phyloP scores from a whole-genome alignment of 2,888 invertebrate species.

The Linnaemya tessellans region DNA sequence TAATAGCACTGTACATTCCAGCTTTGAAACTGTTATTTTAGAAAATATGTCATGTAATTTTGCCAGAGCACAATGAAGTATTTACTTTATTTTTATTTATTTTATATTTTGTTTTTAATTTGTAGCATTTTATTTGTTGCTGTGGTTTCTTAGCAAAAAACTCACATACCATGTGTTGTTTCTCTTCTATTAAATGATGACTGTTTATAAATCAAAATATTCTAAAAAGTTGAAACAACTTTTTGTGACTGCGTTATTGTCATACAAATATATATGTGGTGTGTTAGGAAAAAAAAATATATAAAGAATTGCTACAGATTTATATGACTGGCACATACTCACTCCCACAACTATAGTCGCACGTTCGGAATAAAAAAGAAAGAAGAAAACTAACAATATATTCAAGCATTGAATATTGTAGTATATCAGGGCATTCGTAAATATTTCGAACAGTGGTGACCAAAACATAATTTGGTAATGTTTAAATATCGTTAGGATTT shows the following conservation, averaged over 20 bases:
- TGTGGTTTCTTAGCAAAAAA: constrained; percentile 38
- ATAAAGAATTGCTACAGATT: constrained; percentile 15
- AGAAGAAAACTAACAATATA: constrained; percentile 24
- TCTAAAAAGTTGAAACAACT: constrained; percentile 29
- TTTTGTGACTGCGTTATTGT: constrained; percentile 37
- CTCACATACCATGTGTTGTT: constrained; percentile 37
- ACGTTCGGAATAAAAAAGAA: not conserved
- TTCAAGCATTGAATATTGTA: constrained; percentile 15
- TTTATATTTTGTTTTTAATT: not conserved
- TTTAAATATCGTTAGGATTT: no score
- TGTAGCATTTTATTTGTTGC: constrained; percentile 11
- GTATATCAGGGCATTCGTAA: not conserved
- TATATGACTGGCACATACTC: constrained; percentile 26
- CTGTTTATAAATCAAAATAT: constrained; percentile 58
- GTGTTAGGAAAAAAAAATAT: constrained; percentile 24
- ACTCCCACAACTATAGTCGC: constrained; percentile 16
- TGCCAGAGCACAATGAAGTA: not conserved
- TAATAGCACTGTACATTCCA: not conserved
- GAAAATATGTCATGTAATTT: not conserved
- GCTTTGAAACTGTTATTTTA: not conserved
- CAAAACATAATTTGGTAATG: not conserved
- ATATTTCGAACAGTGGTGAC: not conserved
- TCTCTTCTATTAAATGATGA: constrained; percentile 43
- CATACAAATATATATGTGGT: constrained; percentile 13
- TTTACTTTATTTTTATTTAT: constrained; percentile 4